phyloP scores from a whole-genome alignment of 2,797 vertebrate species.

The Novumbra hubbsi region DNA sequence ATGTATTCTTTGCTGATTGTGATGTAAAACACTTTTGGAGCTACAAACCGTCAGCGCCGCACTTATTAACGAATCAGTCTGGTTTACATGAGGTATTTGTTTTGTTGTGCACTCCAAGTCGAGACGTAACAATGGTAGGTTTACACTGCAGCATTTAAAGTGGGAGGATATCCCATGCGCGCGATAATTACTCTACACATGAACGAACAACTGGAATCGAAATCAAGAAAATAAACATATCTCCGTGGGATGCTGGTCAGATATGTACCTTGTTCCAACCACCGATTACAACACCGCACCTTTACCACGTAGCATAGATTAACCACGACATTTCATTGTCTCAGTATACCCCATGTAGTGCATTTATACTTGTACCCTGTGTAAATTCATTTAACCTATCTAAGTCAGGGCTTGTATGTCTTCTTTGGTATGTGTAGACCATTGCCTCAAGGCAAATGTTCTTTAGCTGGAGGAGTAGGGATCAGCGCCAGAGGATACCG shows the following conservation, averaged over 20 bases:
- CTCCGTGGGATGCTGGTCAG: conserved; percentile 51
- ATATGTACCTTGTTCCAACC: conserved; percentile 38
- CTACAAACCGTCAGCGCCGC: conserved; percentile 39
- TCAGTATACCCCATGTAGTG: conserved; percentile 80
- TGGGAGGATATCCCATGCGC: conserved; percentile 10
- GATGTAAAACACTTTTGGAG: conserved; percentile 70
- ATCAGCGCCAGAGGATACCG: conserved; percentile 73
- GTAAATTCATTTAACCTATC: conserved; percentile 12
- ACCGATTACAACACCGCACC: conserved; percentile 74
- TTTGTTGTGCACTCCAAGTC: conserved; percentile 33
- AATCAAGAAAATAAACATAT: conserved; percentile 16
- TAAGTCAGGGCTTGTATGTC: conserved; percentile 5
- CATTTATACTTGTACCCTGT: conserved; percentile 61
- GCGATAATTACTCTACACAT: neutral
- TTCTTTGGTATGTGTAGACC: conserved; percentile 38
- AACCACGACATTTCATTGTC: conserved; percentile 42
- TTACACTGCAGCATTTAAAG: conserved; percentile 38
- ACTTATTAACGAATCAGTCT: conserved; percentile 33
- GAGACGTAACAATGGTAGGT: conserved; percentile 20
- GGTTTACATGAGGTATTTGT: conserved; percentile 63
- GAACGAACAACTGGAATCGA: conserved; percentile 23
- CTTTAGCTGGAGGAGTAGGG: conserved; percentile 71
- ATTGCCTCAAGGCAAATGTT: conserved; percentile 14
- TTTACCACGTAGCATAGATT: conserved; percentile 59
- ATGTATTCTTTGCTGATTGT: conserved; percentile 60